These are phyloP conservation scores for Scatophagus argus DNA, from an alignment of 2,113 vertebrate species.

Conservation along the genomic window DNA sequence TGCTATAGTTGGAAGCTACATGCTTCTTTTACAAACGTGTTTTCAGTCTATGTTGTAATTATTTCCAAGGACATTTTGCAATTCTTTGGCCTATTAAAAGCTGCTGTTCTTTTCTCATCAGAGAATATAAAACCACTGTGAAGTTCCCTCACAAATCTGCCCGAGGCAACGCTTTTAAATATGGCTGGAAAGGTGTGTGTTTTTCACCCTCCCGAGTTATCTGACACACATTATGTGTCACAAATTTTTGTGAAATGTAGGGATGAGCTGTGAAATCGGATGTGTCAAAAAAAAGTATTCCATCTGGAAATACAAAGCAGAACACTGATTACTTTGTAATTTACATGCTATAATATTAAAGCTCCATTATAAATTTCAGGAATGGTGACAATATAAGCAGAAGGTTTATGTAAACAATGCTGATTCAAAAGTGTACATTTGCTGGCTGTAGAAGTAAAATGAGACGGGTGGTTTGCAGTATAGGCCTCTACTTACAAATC, in stretches of 20 bases:
- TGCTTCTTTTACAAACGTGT: conserved; percentile 1
- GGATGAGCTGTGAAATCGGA: conserved; percentile 31
- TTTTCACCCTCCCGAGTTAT: conserved; percentile 43
- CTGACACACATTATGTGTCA: conserved; percentile 40
- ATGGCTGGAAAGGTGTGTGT: conserved; percentile 41
- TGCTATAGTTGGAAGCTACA: conserved; percentile 5
- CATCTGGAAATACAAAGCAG: background rate
- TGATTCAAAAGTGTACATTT: background rate
- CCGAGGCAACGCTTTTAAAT: conserved; percentile 44
- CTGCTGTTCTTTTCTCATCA: conserved; percentile 31
- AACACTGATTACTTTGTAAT: conserved; percentile 13
- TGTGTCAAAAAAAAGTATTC: conserved; percentile 12
- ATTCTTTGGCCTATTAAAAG: conserved; percentile 8
- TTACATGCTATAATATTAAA: background rate
- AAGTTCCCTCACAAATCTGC: conserved; percentile 10
- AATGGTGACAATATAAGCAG: background rate
- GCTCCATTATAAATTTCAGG: conserved; percentile 1
- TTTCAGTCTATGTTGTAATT: conserved; percentile 2
- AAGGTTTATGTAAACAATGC: background rate
- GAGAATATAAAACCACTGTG: background rate
- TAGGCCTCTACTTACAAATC: too few relatives aligned
- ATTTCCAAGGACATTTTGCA: conserved; percentile 18
- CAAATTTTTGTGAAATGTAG: conserved; percentile 47
- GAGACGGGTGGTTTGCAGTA: too few relatives aligned
- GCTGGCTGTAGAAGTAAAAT: background rate